Base-by-base conservation (phyloP, 2,797 vertebrate genomes). In the Gymnoscopelus braueri region DNA sequence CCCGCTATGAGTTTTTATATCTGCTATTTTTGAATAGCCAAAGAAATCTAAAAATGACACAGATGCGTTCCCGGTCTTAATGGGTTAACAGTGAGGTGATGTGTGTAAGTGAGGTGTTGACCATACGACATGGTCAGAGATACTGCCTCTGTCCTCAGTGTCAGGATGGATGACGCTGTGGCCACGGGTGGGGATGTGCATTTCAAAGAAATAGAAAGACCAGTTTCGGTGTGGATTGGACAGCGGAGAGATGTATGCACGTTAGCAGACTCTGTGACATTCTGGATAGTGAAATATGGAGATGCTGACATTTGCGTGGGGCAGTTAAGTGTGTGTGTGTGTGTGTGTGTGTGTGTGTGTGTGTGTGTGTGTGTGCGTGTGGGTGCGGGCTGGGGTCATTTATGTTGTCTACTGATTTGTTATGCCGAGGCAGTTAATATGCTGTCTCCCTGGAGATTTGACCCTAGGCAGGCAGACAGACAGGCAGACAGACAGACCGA, bases 301-400 rank as follows among this genome's bases (percentile, higher is more conserved):
- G 64, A 78, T 74, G 69, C 55, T 83, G 80, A 80, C 83, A 81
- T 86, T 79, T 87, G 39, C 55, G 15, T 12, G 39, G 69, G 57
- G 66, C 55, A 62, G 44, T 61, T 75, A 29, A 67, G 72, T 78
- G 64, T 77, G 56, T 47, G 5, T 51, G 3, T 75, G n/a, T 54
- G 52, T 75, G 60, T 39, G 66, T 70, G 14, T 69, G 72, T 66
- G 51, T 24, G 52, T 44, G 52, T 23, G 63, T 15, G 62, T 62
- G 60, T 50, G 23, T 64, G 29, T 64, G 62, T 64, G 47, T 24
- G 47, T 61, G 39, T 63, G 60, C 51, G 47, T 50, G 19, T 51
- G 9, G n/a, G 23, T 32, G 50, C 15, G 48, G 10, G 14, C 2
- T 4, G 59, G 74, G 51, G 11, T 66, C 47, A 65, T 71, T 56